phyloP scores from a whole-genome alignment of 2,888 invertebrate genomes.

The Pomacea canaliculata region DNA sequence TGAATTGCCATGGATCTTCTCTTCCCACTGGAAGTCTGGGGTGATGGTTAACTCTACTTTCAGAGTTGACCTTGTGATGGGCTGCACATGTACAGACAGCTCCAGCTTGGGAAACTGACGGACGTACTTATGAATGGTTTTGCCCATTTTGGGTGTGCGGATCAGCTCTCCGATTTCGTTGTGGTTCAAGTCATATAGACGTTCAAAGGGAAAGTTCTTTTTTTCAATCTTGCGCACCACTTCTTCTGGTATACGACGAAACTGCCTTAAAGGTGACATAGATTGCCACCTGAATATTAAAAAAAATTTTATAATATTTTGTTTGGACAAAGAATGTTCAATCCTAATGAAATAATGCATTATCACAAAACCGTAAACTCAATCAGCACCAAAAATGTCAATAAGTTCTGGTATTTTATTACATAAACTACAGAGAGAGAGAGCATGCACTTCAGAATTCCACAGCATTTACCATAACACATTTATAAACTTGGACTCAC shows the following conservation, averaged over 20 bases:
- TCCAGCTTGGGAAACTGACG: slow-evolving; percentile 95
- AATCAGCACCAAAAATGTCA: neutral
- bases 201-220: slow-evolving; percentile 78
- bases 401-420: neutral
- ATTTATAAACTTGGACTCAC: slow-evolving; percentile 69
- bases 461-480: neutral
- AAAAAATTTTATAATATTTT: neutral
- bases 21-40: slow-evolving; percentile 99
- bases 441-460: neutral
- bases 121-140: slow-evolving; percentile 92
- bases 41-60: slow-evolving; percentile 96
- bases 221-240: slow-evolving; percentile 97
- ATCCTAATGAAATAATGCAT: neutral
- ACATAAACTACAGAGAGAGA: neutral
- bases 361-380: neutral
- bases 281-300: slow-evolving; percentile 84
- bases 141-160: slow-evolving; percentile 88
- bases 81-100: slow-evolving; percentile 96
- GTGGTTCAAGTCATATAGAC: slow-evolving; percentile 94
- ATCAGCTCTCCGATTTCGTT: slow-evolving; percentile 97
- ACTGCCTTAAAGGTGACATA: slow-evolving; percentile 97
- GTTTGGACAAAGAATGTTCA: neutral
- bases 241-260: slow-evolving; percentile 97
- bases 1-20: slow-evolving; percentile 83
- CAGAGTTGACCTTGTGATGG: slow-evolving; percentile 89